Percentiles rank a stretch among this genome's conserved stretches.
Conservation (phyloP, 2,888 invertebrate species). For the Hedychridium roseum region DNA sequence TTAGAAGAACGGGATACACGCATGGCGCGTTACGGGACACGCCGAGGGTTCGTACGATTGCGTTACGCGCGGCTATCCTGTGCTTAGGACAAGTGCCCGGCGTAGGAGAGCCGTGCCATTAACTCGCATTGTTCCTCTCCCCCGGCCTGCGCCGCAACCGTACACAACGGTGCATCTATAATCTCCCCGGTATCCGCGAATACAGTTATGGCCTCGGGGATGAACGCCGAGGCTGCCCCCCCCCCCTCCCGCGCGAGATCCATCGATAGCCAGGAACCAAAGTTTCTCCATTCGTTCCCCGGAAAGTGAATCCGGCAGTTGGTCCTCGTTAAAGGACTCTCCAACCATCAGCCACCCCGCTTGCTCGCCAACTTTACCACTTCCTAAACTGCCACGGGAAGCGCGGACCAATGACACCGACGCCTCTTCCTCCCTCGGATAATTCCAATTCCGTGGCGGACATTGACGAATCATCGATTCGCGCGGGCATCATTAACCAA, state of each 20-base stretch:
- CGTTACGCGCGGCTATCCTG: constrained; percentile 15
- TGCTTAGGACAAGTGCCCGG: constrained; percentile 14
- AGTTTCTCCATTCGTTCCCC: constrained; percentile 18
- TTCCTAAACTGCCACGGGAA: too few species aligned
- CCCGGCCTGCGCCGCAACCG: constrained; percentile 30
- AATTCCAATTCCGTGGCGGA: constrained; percentile 41
- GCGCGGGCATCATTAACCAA: constrained; percentile 49
- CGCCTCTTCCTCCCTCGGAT: constrained; percentile 21
- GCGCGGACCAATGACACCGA: too few species aligned
- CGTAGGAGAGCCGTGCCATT: constrained; percentile 37
- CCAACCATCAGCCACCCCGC: not conserved
- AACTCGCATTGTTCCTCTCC: constrained; percentile 52
- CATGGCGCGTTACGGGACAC: constrained; percentile 15
- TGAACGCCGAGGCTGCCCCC: constrained; percentile 32
- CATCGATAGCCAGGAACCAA: not conserved
- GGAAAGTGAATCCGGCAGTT: constrained; percentile 34
- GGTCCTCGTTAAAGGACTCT: too few species aligned
- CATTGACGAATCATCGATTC: constrained; percentile 49
- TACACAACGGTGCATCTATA: constrained; percentile 57
- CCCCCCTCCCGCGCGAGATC: not conserved
- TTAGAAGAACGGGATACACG: constrained; percentile 42
- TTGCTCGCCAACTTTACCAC: too few species aligned
- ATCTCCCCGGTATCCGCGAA: constrained; percentile 47
- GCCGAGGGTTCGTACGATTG: constrained; percentile 13
- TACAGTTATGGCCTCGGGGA: constrained; percentile 57